Percentiles rank a stretch among this genome's conserved stretches.
Conservation (phyloP, 2,797 vertebrate genomes). For the Rousettus madagascariensis region DNA sequence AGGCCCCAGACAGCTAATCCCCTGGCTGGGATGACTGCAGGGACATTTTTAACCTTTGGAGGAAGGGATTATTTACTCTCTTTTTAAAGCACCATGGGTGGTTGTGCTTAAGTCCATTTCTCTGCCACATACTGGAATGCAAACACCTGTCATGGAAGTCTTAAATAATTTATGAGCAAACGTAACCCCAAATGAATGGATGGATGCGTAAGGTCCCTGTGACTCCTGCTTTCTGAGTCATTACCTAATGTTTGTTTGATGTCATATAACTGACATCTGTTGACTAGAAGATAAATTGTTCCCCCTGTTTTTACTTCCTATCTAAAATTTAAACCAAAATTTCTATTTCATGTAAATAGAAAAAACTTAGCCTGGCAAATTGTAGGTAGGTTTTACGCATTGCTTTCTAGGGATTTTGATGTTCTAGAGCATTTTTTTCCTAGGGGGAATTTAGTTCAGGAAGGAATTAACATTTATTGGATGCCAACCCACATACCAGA, state of each 20-base stretch:
- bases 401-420: slow-evolving; percentile 25
- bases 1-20: slow-evolving; percentile 52
- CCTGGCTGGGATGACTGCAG: slow-evolving; percentile 6
- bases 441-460: background rate
- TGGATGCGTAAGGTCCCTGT: background rate
- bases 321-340: background rate
- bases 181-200: slow-evolving; percentile 5
- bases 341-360: background rate
- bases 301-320: background rate
- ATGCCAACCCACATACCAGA: background rate
- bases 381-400: background rate
- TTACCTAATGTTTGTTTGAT: background rate
- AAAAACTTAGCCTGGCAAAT: background rate
- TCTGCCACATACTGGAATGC: slow-evolving; percentile 18
- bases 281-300: background rate
- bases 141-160: slow-evolving; percentile 62
- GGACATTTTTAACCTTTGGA: slow-evolving; percentile 67
- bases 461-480: slow-evolving; percentile 8
- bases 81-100: slow-evolving; percentile 65
- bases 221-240: slow-evolving; percentile 65
- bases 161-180: slow-evolving; percentile 64
- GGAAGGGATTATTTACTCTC: slow-evolving; percentile 55
- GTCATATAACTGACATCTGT: slow-evolving; percentile 22
- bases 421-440: background rate
- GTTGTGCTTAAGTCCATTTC: slow-evolving; percentile 44